A percentile compares a stretch with the other conserved stretches of the same genome.
Conservation (phyloP, 2,888 invertebrate genomes). For the Drosophila tripunctata region DNA sequence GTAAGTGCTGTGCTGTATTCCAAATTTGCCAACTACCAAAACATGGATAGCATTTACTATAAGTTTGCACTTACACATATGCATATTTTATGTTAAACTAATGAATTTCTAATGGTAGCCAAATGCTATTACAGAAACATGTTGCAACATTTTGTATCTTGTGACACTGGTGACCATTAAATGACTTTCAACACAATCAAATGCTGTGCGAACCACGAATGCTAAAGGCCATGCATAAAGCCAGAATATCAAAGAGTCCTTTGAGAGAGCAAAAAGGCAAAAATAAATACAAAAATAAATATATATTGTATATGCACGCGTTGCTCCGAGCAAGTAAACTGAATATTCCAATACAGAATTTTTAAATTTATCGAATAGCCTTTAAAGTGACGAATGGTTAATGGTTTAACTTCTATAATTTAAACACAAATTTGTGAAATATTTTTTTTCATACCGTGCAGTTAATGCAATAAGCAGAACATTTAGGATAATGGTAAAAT, state of each 20-base stretch:
- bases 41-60: slow-evolving; percentile 9
- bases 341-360: no score
- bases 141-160: not conserved
- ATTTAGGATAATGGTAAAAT: no score
- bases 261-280: not conserved
- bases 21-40: slow-evolving; percentile 15
- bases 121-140: not conserved
- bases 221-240: not conserved
- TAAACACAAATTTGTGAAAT: not conserved
- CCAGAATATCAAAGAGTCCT: slow-evolving; percentile 2
- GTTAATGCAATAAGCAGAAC: no score
- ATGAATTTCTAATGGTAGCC: slow-evolving; percentile 3
- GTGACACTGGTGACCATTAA: slow-evolving; percentile 1
- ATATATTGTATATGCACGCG: not conserved
- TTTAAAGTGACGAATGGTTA: no score
- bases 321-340: not conserved
- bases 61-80: slow-evolving; percentile 24
- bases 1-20: slow-evolving; percentile 2
- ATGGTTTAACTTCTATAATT: no score
- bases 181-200: slow-evolving; percentile 1
- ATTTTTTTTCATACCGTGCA: no score
- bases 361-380: not conserved
- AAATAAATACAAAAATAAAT: no score
- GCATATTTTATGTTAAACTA: slow-evolving; percentile 34
- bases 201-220: not conserved